These are phyloP conservation scores for Athene cunicularia DNA, from an alignment of 2,113 vertebrate genomes.

Conservation along the genomic window DNA sequence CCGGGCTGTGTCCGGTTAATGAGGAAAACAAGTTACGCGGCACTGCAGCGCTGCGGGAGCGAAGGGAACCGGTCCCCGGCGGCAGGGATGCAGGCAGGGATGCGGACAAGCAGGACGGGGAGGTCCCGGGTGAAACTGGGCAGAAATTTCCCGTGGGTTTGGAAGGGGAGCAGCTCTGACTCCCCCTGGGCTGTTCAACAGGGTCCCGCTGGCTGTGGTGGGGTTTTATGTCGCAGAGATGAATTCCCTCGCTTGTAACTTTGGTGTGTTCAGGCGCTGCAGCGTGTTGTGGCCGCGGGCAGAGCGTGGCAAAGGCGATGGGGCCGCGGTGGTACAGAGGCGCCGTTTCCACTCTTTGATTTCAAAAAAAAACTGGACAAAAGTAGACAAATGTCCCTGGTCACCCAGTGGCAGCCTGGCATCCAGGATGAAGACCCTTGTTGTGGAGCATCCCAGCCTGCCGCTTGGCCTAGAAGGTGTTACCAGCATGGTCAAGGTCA, in stretches of 20 bases:
- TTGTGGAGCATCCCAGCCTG: not conserved
- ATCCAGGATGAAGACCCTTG: not conserved
- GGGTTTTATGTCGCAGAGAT: not conserved
- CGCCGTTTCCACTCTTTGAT: not conserved
- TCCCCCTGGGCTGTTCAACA: not conserved
- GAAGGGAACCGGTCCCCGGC: not conserved
- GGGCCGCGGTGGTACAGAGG: accelerated
- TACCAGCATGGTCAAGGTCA: not conserved
- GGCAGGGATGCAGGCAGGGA: not conserved
- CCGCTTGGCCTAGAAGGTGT: not conserved
- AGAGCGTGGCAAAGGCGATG: not conserved
- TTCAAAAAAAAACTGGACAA: not conserved
- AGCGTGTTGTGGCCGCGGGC: not conserved
- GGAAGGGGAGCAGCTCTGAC: not conserved
- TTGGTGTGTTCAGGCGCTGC: not conserved
- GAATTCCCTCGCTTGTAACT: not conserved
- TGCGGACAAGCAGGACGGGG: not conserved
- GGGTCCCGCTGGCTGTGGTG: not conserved
- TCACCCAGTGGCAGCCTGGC: not conserved
- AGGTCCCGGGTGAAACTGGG: not conserved
- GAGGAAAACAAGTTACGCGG: not conserved
- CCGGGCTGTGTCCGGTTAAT: not conserved
- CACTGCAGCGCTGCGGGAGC: conserved; percentile 18
- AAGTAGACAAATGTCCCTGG: not conserved
- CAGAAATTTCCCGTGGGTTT: not conserved